Conservation (phyloP, 2,888 invertebrate species). For the Nemotelus pantherinus region DNA sequence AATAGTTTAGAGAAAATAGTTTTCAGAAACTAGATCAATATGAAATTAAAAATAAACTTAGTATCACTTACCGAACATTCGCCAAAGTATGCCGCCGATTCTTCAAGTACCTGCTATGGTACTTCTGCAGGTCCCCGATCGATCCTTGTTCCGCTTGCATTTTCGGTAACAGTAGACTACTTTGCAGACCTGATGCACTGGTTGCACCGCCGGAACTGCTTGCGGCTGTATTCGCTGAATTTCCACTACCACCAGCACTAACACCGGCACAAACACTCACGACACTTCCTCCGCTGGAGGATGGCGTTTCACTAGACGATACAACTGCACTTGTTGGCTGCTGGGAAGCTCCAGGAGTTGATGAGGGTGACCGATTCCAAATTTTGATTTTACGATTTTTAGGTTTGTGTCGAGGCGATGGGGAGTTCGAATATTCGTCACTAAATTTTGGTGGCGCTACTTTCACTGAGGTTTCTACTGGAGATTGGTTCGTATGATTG, state of each 20-base stretch:
- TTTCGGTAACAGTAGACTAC: constrained; percentile 68
- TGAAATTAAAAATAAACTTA: no score
- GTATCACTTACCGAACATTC: constrained; percentile 85
- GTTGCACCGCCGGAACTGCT: constrained; percentile 53
- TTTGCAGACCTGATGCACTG: constrained; percentile 58
- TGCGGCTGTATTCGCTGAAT: constrained; percentile 53
- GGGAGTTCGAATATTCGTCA: constrained; percentile 58
- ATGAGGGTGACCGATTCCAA: constrained; percentile 57
- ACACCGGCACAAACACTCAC: constrained; percentile 56
- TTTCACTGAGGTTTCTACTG: constrained; percentile 32
- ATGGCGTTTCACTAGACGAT: constrained; percentile 60
- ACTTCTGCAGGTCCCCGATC: constrained; percentile 89
- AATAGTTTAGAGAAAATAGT: no score
- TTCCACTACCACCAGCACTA: constrained; percentile 55
- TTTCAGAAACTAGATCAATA: no score
- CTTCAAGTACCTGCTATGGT: constrained; percentile 85
- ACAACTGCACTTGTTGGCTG: constrained; percentile 55
- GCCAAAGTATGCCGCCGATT: constrained; percentile 89
- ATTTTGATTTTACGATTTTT: constrained; percentile 63
- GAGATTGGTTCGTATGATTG: constrained; percentile 64
- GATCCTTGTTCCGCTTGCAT: constrained; percentile 95
- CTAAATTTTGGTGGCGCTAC: constrained; percentile 52
- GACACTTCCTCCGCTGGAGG: constrained; percentile 53
- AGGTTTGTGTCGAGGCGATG: constrained; percentile 63
- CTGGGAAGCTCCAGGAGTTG: constrained; percentile 48